Conservation (phyloP, 2,113 vertebrate genomes). For the Bombycilla garrulus region DNA sequence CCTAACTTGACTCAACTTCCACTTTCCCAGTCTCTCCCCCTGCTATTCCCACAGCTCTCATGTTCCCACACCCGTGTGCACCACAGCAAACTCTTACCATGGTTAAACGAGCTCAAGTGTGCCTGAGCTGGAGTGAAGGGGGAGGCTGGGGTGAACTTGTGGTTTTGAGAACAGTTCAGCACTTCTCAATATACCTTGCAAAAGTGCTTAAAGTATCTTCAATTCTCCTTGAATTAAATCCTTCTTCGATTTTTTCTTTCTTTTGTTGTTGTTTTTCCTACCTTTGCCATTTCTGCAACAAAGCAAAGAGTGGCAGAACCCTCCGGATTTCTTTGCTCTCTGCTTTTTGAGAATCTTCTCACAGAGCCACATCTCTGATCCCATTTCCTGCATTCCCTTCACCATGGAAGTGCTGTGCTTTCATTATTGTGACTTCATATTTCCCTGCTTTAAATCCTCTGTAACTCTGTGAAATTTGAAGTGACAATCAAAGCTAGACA, state of each 20-base stretch:
- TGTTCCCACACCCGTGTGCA: neutral
- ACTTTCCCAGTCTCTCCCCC: neutral
- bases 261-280: neutral
- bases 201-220: neutral
- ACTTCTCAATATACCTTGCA: neutral
- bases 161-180: neutral
- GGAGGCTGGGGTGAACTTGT: neutral
- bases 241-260: neutral
- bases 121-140: neutral
- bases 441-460: neutral
- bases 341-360: neutral
- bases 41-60: neutral
- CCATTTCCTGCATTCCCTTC: neutral
- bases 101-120: neutral
- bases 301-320: neutral
- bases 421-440: neutral
- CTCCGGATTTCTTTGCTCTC: neutral
- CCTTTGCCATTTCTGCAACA: neutral
- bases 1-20: neutral
- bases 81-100: fast-evolving
- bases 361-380: neutral
- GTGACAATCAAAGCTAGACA: neutral
- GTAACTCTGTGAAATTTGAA: neutral
- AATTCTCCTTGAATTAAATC: neutral
- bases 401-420: neutral